These are phyloP conservation scores for Phalera bucephala DNA, from an alignment of 2,888 invertebrate species.

Conservation along the genomic window DNA sequence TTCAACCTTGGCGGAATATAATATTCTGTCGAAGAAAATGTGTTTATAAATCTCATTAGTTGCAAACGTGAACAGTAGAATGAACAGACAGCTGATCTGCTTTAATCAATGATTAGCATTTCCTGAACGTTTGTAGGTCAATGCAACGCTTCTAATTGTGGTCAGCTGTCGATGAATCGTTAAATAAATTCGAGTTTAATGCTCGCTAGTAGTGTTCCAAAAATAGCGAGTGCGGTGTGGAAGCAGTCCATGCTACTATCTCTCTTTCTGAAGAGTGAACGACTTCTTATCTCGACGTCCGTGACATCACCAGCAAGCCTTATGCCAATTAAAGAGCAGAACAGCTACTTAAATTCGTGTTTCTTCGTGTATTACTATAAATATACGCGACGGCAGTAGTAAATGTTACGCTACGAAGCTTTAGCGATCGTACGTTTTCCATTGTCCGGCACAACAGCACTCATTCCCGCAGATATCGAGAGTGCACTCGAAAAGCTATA, in stretches of 20 bases:
- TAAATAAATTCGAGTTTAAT: slow-evolving; percentile 46
- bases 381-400: slow-evolving; percentile 24
- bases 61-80: neutral
- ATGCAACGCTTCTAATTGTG: slow-evolving; percentile 18
- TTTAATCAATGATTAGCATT: too few relatives aligned
- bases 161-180: slow-evolving; percentile 49
- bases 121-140: slow-evolving; percentile 3
- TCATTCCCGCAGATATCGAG: slow-evolving; percentile 5
- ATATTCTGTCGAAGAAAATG: too few relatives aligned
- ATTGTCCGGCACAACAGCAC: neutral
- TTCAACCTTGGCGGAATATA: neutral
- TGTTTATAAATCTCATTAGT: too few relatives aligned
- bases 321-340: slow-evolving; percentile 56
- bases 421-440: slow-evolving; percentile 10
- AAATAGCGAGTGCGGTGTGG: slow-evolving; percentile 51
- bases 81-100: neutral
- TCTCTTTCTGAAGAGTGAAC: slow-evolving; percentile 65
- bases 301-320: slow-evolving; percentile 58
- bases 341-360: slow-evolving; percentile 38
- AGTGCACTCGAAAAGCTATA: slow-evolving; percentile 45
- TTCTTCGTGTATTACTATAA: slow-evolving; percentile 35
- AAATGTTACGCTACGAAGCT: slow-evolving; percentile 19
- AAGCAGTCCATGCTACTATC: slow-evolving; percentile 39
- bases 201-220: slow-evolving; percentile 59
- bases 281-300: slow-evolving; percentile 67